These are phyloP conservation scores for Byasa hedistus DNA, from an alignment of 2,888 invertebrate species.

Conservation along the genomic window DNA sequence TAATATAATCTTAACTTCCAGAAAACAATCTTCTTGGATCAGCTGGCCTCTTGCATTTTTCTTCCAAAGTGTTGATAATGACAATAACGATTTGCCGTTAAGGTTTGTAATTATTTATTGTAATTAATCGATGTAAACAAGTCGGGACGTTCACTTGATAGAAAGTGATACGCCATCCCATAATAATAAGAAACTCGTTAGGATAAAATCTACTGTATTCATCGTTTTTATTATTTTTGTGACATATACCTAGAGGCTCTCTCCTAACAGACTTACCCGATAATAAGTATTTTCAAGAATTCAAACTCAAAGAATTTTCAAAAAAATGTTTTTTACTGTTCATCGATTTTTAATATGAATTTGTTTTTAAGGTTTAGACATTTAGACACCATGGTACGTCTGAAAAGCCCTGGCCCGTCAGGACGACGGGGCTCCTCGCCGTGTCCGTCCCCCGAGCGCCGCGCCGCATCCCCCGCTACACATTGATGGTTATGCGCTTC, in stretches of 20 bases:
- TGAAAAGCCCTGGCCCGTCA: slow-evolving; percentile 84
- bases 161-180: no score
- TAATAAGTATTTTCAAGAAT: no score
- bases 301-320: no score
- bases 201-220: no score
- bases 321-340: no score
- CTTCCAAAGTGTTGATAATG: slow-evolving; percentile 88
- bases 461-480: slow-evolving; percentile 57
- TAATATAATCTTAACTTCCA: slow-evolving; percentile 50
- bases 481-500: slow-evolving; percentile 42
- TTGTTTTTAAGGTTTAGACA: slow-evolving; percentile 85
- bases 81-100: slow-evolving; percentile 87
- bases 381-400: slow-evolving; percentile 90
- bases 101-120: slow-evolving; percentile 81
- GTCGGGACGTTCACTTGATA: no score
- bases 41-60: slow-evolving; percentile 95
- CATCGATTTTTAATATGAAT: neutral
- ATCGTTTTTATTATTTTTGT: no score
- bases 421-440: slow-evolving; percentile 84
- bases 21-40: slow-evolving; percentile 90
- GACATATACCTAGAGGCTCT: no score
- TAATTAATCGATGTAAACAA: no score
- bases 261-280: no score
- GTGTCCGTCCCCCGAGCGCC: slow-evolving; percentile 85
- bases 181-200: no score